These are phyloP conservation scores for Epinephelus coioides DNA, from an alignment of 2,797 vertebrate species.

Conservation along the genomic window DNA sequence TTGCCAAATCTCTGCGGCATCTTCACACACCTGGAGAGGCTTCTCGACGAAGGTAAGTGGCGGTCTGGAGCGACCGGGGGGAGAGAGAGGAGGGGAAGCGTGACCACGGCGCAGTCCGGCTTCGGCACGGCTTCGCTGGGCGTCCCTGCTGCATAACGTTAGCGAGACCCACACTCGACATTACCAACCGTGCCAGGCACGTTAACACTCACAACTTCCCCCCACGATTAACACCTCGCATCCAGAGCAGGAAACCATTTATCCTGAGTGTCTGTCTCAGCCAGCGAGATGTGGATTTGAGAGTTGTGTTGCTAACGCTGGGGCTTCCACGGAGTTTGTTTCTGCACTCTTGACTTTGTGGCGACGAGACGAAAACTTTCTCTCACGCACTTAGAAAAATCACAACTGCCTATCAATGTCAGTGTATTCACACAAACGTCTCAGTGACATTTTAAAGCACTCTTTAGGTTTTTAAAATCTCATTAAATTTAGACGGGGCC, in stretches of 20 bases:
- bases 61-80: slow-evolving; percentile 10
- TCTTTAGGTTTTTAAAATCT: neutral
- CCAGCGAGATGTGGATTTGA: neutral
- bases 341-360: slow-evolving; percentile 55
- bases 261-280: neutral
- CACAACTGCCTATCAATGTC: accelerated
- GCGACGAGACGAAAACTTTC: slow-evolving; percentile 75
- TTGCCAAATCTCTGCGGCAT: slow-evolving; percentile 91
- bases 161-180: slow-evolving; percentile 36
- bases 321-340: slow-evolving; percentile 55
- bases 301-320: slow-evolving; percentile 37
- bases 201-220: slow-evolving; percentile 25
- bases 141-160: slow-evolving; percentile 59
- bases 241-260: accelerated
- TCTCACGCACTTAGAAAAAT: slow-evolving; percentile 13
- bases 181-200: neutral
- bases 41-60: slow-evolving; percentile 95
- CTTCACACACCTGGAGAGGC: slow-evolving; percentile 95
- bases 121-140: slow-evolving; percentile 51
- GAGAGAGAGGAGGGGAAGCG: slow-evolving; percentile 33
- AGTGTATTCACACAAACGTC: accelerated
- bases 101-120: slow-evolving; percentile 69
- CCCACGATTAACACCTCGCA: neutral
- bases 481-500: slow-evolving; percentile 26
- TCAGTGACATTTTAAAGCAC: accelerated